These are phyloP conservation scores for Ricordea florida DNA, from an alignment of 92 coral and sea anemone species.

Conservation along the genomic window DNA sequence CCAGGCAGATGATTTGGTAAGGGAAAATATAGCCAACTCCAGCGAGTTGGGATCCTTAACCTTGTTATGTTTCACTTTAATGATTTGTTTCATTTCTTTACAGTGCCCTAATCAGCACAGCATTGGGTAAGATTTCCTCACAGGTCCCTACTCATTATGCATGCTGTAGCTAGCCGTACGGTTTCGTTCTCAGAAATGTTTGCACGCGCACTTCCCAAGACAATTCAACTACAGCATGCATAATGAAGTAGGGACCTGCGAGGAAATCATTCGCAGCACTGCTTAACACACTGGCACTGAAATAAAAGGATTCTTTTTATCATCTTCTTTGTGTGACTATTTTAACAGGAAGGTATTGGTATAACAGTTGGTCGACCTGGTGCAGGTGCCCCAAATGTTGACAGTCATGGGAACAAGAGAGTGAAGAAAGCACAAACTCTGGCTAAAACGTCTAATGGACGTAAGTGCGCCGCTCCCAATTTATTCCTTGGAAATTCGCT, in stretches of 20 bases:
- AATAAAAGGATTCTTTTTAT: too few species aligned
- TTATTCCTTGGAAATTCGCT: not conserved
- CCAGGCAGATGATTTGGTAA: conserved; percentile 41
- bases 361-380: conserved; percentile 67
- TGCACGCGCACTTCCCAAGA: not conserved
- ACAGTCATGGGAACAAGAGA: conserved; percentile 60
- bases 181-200: not conserved
- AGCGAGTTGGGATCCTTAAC: too few species aligned
- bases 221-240: not conserved
- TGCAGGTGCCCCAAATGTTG: conserved; percentile 71
- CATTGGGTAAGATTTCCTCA: too few species aligned
- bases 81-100: not conserved
- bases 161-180: too few species aligned
- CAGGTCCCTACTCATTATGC: too few species aligned
- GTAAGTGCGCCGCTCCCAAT: conserved; percentile 41
- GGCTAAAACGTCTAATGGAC: conserved; percentile 66
- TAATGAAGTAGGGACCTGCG: not conserved
- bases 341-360: conserved; percentile 62
- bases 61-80: not conserved
- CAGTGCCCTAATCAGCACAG: too few species aligned
- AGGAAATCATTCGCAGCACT: too few species aligned
- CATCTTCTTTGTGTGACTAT: not conserved
- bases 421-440: conserved; percentile 78
- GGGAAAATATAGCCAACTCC: too few species aligned
- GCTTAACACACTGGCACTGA: too few species aligned